These are phyloP conservation scores for Neostethus bicornis DNA, from an alignment of 2,797 vertebrate genomes.

Conservation along the genomic window DNA sequence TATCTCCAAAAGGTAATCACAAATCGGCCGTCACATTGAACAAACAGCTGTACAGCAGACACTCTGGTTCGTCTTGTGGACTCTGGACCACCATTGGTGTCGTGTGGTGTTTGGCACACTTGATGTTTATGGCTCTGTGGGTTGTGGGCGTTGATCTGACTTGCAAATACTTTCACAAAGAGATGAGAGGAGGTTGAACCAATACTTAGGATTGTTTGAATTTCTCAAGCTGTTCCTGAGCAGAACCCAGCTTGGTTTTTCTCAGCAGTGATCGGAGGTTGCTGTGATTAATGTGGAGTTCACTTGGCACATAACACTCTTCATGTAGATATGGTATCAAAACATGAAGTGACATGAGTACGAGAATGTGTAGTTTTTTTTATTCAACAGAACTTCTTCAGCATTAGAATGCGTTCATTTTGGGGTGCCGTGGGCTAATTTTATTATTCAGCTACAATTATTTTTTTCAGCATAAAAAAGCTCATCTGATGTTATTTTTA, in stretches of 20 bases:
- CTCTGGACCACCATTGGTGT: background rate
- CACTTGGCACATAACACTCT: background rate
- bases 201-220: background rate
- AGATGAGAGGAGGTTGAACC: no score
- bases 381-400: background rate
- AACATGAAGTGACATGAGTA: background rate
- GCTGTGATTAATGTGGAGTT: background rate
- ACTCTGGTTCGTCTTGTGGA: background rate
- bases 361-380: background rate
- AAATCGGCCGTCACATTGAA: background rate
- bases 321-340: background rate
- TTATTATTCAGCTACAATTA: no score
- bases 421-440: no score
- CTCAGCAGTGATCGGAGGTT: background rate
- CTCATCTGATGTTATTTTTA: background rate
- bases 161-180: background rate
- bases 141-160: background rate
- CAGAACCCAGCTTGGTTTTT: no score
- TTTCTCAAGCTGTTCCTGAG: background rate
- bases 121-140: background rate
- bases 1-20: conserved; percentile 1
- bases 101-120: background rate
- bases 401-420: no score
- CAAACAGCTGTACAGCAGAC: background rate
- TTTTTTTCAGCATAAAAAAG: no score